Evolutionary conservation across 2,888 invertebrate genomes (phyloP), one percentile per base, ranked within the genome.

Genomic region (Auanema freiburgensis): DNA sequence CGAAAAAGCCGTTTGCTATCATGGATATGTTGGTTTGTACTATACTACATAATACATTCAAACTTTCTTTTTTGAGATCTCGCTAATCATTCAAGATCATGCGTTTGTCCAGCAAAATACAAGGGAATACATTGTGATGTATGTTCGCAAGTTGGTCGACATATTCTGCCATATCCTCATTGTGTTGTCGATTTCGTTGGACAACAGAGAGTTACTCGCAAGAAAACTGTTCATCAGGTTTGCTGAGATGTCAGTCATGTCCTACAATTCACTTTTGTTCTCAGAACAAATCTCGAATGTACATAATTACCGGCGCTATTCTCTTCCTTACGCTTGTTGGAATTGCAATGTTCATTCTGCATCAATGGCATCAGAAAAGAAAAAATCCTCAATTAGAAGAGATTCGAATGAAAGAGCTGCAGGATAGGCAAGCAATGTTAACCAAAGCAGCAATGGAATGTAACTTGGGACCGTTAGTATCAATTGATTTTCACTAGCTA

Each of bases 1-100:
- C 50, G 73, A 80, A 43, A 58, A 62, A 53, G 81, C 81, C 42
- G 68, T 76, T 21, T 80, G 80, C 50, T 76, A 72, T 41, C 77
- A 77, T 61, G 80, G 80, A 56, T 73, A 76, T 18, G 68, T 74
- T 40, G 72, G 73, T 74, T 14, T 6, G 60, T 66, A 18, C n/a
- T n/a, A n/a, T n/a, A n/a, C n/a, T n/a, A n/a, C n/a, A n/a, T 14
- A 14, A 14, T 51, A 18, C 51, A 11, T 18, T 51, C 51, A 51
- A 12, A 11, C 11, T 18, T 51, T n/a, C n/a, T n/a, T n/a, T 21
- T 65, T 69, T 25, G 61, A 72, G 67, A 67, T 44, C 44, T 65
- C 42, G 61, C 63, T 41, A 76, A 76, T 65, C 64, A 63, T 14
- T 72, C 71, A 40, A 61, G 67, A 25, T 67, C 71, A 2, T 80